phyloP scores from a whole-genome alignment of 2,888 invertebrate species.

The Mimumesa dahlbomi region DNA sequence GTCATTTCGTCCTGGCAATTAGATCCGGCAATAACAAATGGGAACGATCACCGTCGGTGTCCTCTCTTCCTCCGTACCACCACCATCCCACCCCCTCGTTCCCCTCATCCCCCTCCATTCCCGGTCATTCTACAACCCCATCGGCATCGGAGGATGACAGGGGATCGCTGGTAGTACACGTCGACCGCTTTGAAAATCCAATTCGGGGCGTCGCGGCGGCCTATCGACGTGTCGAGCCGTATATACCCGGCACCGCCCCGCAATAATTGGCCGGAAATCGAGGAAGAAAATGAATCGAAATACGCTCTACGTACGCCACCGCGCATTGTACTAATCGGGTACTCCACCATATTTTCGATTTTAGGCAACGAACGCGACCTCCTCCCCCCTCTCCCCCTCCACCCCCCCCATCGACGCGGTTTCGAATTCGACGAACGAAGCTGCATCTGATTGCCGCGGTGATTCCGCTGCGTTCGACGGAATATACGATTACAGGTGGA shows the following conservation, averaged over 20 bases:
- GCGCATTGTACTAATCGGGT: constrained; percentile 19
- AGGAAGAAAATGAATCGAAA: constrained; percentile 66
- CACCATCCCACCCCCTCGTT: background rate
- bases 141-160: constrained; percentile 8
- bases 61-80: background rate
- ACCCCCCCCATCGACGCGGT: too few species aligned
- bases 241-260: constrained; percentile 30
- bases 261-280: constrained; percentile 67
- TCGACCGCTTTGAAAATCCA: constrained; percentile 57
- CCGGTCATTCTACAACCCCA: too few species aligned
- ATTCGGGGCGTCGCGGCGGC: constrained; percentile 41
- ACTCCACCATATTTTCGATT: constrained; percentile 41
- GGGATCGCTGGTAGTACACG: constrained; percentile 28
- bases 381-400: too few species aligned
- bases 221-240: constrained; percentile 31
- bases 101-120: too few species aligned
- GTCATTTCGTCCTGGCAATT: constrained; percentile 73
- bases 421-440: constrained; percentile 17
- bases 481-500: constrained; percentile 46
- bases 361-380: constrained; percentile 5
- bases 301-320: constrained; percentile 22
- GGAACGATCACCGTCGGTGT: constrained; percentile 49
- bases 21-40: constrained; percentile 72
- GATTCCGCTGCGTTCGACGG: constrained; percentile 33
- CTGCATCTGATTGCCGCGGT: constrained; percentile 31